Base-by-base conservation (phyloP, 2,113 vertebrate species). In the Heteronetta atricapilla region DNA sequence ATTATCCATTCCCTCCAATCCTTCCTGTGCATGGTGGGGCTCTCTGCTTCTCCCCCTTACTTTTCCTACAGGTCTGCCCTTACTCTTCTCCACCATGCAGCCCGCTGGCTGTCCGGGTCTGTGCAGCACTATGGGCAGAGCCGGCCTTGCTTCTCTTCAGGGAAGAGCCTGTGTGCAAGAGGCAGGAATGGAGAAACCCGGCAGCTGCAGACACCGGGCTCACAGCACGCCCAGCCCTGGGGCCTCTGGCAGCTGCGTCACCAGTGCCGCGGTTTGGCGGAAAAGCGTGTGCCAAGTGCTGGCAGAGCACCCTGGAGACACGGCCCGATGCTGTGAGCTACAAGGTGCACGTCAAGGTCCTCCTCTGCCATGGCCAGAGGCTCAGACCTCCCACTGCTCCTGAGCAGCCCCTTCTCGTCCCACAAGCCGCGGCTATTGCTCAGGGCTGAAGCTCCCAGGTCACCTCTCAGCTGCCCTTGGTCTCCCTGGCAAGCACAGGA, bases 291-390 rank as follows among this genome's bases (percentile, higher is more conserved):
- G 59, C 59, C n/a, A 31, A 31, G n/a, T 17, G n/a, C 59, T 23
- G 21, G 59, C 59, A 34, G 21, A 34, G n/a, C 8, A 20, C 25
- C 10, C 28, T 11, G 4, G 68, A 67, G 23, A 19, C 55, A 9
- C 2, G 1, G 26, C 22, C 23, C 17, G 6, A 22, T 5, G 50
- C 82, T 40, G 15, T 2, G 0, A 66, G 75, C 42, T n/a, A 4
- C 42, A 1, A 0, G 12, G n/a, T 67, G 74, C 36, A 7, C 2
- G 0, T 3, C 4, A 0, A 13, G 50, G 21, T 10, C 60, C 4
- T 3, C 13, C 6, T 58, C 58, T 58, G 63, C 72, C 44, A 3
- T 1, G 21, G 50, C 19, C 64, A 18, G 59, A 22, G 40, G 21
- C 40, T 78, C 67, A 40, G 42, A 11, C 21, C 29, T 64, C n/a